phyloP scores from a whole-genome alignment of 2,888 invertebrate species.

The Cerastis rubricosa region DNA sequence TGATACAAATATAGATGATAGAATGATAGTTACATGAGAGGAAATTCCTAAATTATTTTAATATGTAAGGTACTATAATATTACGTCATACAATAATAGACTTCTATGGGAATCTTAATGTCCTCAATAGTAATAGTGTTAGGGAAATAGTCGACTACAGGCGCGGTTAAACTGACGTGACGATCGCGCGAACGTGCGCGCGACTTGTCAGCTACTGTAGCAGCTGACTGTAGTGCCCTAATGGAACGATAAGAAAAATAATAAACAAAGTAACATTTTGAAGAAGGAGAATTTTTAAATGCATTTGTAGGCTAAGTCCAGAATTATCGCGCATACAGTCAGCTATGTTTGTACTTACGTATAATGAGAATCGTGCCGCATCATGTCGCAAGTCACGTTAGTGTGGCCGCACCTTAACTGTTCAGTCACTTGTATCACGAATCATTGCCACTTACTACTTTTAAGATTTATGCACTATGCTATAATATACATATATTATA shows the following conservation, averaged over 20 bases:
- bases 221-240: slow-evolving; percentile 39
- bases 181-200: slow-evolving; percentile 1
- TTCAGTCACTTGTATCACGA: slow-evolving; percentile 74
- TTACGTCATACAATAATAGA: slow-evolving; percentile 86
- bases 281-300: slow-evolving; percentile 34
- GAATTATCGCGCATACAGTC: slow-evolving; percentile 48
- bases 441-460: slow-evolving; percentile 78
- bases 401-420: slow-evolving; percentile 53
- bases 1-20: slow-evolving; percentile 85
- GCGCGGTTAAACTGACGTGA: slow-evolving; percentile 46
- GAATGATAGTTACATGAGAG: slow-evolving; percentile 76
- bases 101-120: slow-evolving; percentile 74
- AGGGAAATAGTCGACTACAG: slow-evolving; percentile 69
- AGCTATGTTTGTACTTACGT: slow-evolving; percentile 41
- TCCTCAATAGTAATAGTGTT: slow-evolving; percentile 78
- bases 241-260: slow-evolving; percentile 37
- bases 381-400: slow-evolving; percentile 32
- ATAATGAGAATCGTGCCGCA: slow-evolving; percentile 8
- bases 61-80: slow-evolving; percentile 68
- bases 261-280: slow-evolving; percentile 38
- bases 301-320: slow-evolving; percentile 35
- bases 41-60: slow-evolving; percentile 85
- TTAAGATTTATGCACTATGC: slow-evolving; percentile 85
- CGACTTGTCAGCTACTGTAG: slow-evolving; percentile 16
- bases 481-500: slow-evolving; percentile 71